phyloP scores from a whole-genome alignment of 2,888 invertebrate species.

The Sipunculus nudus region DNA sequence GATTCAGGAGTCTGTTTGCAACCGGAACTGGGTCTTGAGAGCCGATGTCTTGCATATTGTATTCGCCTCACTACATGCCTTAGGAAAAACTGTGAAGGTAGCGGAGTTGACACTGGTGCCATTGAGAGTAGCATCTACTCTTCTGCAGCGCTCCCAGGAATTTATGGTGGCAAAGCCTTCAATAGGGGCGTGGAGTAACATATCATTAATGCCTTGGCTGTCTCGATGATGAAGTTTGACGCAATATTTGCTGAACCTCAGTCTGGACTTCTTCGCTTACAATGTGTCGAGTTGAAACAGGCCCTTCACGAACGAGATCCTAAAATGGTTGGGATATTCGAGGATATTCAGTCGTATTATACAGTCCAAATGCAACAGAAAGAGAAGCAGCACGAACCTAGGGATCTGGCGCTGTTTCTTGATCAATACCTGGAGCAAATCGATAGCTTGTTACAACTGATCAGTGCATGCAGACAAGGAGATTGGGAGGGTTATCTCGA shows the following conservation, averaged over 20 bases:
- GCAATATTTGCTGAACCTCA: neutral
- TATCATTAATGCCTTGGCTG: conserved; percentile 1
- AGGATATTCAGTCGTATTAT: neutral
- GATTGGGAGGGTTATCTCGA: conserved; percentile 21
- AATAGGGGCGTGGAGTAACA: conserved; percentile 27
- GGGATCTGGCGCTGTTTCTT: conserved; percentile 18
- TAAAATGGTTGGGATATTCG: neutral
- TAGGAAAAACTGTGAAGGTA: conserved; percentile 23
- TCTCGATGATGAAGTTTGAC: conserved; percentile 5
- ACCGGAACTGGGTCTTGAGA: conserved; percentile 17
- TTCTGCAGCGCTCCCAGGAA: conserved; percentile 23
- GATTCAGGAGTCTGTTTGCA: conserved; percentile 21
- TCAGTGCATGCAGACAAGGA: conserved; percentile 13
- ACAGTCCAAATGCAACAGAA: neutral
- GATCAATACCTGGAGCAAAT: conserved; percentile 10
- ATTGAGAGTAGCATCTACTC: conserved; percentile 27
- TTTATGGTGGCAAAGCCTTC: conserved; percentile 23
- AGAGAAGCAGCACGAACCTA: neutral
- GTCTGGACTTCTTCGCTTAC: neutral
- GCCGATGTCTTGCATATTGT: conserved; percentile 17
- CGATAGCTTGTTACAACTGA: conserved; percentile 16
- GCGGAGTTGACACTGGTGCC: conserved; percentile 20
- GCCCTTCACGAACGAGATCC: conserved; percentile 1
- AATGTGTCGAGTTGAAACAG: neutral
- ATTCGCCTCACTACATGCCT: conserved; percentile 28